Conservation (phyloP, 2,888 invertebrate genomes). For the Leptura quadrifasciata region DNA sequence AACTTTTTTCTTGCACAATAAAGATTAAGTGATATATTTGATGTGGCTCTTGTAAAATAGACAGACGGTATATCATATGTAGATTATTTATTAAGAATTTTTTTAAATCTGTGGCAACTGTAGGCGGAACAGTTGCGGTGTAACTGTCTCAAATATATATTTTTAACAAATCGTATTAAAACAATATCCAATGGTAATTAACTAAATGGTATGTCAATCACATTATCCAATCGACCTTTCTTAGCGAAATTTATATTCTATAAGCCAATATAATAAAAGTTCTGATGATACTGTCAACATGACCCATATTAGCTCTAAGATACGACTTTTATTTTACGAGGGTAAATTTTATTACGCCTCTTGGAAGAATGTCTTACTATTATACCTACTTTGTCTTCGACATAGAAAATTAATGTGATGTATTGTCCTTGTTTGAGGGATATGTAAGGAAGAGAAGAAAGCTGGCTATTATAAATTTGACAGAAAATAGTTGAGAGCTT, state of each 20-base stretch:
- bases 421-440: background rate
- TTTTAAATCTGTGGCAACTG: no score
- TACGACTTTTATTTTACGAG: conserved; percentile 34
- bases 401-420: conserved; percentile 11
- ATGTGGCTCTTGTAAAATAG: no score
- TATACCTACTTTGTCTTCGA: conserved; percentile 21
- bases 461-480: no score
- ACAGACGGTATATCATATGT: no score
- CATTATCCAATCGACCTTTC: conserved; percentile 6
- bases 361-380: conserved; percentile 28
- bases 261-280: conserved; percentile 34
- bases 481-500: no score
- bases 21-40: no score
- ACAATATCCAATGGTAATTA: conserved; percentile 8
- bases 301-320: conserved; percentile 28
- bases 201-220: background rate
- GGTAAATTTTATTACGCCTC: conserved; percentile 31
- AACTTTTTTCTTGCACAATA: no score
- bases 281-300: conserved; percentile 36
- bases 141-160: no score
- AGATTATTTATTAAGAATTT: no score
- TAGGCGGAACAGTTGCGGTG: no score
- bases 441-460: background rate
- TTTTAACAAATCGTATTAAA: background rate
- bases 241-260: conserved; percentile 31